Percentiles rank a stretch among this genome's conserved stretches.
Conservation (phyloP, 1,140 invertebrate genomes). For the Eumeta japonica region DNA sequence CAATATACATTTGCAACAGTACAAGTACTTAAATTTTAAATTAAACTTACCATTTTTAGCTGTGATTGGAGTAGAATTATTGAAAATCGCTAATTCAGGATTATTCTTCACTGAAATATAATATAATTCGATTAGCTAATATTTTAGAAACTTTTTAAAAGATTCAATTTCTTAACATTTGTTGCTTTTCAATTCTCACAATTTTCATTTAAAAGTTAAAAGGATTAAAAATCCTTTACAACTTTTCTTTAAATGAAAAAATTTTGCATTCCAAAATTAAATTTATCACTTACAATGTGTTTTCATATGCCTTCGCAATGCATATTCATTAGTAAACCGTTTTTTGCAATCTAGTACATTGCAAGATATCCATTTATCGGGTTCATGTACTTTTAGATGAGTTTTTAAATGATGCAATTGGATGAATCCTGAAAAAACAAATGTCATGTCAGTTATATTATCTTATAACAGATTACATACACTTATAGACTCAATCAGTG, state of each 20-base stretch:
- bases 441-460: constrained; percentile 2
- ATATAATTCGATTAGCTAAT: too few species aligned
- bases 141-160: too few species aligned
- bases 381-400: constrained; percentile 30
- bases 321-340: constrained; percentile 29
- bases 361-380: constrained; percentile 23
- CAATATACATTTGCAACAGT: too few species aligned
- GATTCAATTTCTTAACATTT: too few species aligned
- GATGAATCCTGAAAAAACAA: constrained; percentile 37
- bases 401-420: constrained; percentile 41
- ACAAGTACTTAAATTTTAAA: too few species aligned
- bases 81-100: too few species aligned
- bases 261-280: too few species aligned
- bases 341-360: constrained; percentile 23
- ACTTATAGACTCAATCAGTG: neutral
- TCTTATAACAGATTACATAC: constrained; percentile 2
- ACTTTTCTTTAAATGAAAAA: neutral
- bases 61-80: too few species aligned
- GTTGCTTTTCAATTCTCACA: constrained; percentile 19
- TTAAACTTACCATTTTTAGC: too few species aligned
- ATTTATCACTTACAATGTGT: constrained; percentile 35
- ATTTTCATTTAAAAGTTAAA: constrained; percentile 13
- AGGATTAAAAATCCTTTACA: constrained; percentile 2
- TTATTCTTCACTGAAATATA: too few species aligned
- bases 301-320: constrained; percentile 29